Evolutionary conservation across 2,797 vertebrate species (phyloP).

Genomic region (Tragelaphus oryx): DNA sequence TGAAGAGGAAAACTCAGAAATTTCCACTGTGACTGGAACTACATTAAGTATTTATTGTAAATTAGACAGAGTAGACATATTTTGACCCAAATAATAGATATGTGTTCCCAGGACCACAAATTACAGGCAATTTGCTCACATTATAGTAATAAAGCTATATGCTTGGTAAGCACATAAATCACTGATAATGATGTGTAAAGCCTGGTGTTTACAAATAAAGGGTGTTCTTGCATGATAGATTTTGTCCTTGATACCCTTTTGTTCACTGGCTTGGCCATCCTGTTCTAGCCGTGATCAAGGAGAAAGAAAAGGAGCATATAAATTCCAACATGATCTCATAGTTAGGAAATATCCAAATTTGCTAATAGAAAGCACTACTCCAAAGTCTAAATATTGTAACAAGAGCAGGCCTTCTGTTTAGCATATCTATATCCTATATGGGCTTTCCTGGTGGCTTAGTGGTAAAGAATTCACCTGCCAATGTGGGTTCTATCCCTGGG

Average conservation of each 20-base stretch:
- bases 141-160: conserved; percentile 54
- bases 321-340: neutral
- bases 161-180: conserved; percentile 8
- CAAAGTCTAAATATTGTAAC: neutral
- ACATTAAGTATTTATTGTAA: conserved; percentile 37
- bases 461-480: no score
- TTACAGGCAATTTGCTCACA: conserved; percentile 53
- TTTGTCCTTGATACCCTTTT: neutral
- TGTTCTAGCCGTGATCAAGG: neutral
- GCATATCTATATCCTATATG: neutral
- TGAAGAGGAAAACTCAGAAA: neutral
- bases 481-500: no score
- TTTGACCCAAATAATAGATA: conserved; percentile 60
- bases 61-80: conserved; percentile 47
- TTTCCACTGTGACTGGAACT: neutral
- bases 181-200: neutral
- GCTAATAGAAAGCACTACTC: neutral
- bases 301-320: neutral
- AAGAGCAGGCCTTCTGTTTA: neutral
- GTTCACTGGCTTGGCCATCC: neutral
- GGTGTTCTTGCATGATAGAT: neutral
- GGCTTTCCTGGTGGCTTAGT: neutral
- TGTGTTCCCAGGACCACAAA: neutral
- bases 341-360: neutral
- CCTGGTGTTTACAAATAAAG: conserved; percentile 28